Conservation (phyloP, 30 jellyfish, hydroid and myxozoan species). For the Chrysaora quinquecirrha region DNA sequence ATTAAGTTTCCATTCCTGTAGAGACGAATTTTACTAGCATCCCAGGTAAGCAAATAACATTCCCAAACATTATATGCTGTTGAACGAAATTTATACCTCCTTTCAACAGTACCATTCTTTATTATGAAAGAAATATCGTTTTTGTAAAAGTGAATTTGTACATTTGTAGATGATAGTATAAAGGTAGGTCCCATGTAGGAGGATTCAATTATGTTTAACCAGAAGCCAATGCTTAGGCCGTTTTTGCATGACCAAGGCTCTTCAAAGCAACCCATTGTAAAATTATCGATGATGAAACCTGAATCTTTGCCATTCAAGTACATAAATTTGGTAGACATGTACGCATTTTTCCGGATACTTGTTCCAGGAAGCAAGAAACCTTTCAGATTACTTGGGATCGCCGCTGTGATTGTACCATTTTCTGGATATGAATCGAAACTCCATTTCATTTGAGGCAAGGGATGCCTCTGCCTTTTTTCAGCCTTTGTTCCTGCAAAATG, state of each 20-base stretch:
- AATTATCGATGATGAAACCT: constrained; percentile 28
- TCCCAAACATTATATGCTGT: constrained; percentile 26
- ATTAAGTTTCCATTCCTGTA: not conserved
- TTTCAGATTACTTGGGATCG: too few relatives aligned
- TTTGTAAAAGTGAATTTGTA: too few relatives aligned
- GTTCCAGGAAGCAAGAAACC: constrained; percentile 19
- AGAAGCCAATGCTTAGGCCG: constrained; percentile 38
- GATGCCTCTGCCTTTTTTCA: too few relatives aligned
- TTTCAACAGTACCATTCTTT: constrained; percentile 45
- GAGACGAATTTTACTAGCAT: constrained; percentile 3
- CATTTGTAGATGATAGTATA: constrained; percentile 25
- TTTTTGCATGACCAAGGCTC: constrained; percentile 27
- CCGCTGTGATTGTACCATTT: constrained; percentile 20
- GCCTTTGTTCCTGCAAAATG: too few relatives aligned
- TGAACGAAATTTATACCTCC: constrained; percentile 1
- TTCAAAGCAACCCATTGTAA: constrained; percentile 17
- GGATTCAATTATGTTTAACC: constrained; percentile 9
- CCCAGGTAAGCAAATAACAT: constrained; percentile 43
- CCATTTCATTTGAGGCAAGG: constrained; percentile 40
- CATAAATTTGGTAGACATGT: too few relatives aligned
- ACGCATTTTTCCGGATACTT: not conserved
- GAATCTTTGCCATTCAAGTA: constrained; percentile 39
- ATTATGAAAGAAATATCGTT: not conserved
- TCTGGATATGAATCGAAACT: constrained; percentile 1
- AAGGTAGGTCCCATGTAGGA: constrained; percentile 3